phyloP scores from a whole-genome alignment of 2,113 vertebrate species.

The Phrynocephalus versicolor region DNA sequence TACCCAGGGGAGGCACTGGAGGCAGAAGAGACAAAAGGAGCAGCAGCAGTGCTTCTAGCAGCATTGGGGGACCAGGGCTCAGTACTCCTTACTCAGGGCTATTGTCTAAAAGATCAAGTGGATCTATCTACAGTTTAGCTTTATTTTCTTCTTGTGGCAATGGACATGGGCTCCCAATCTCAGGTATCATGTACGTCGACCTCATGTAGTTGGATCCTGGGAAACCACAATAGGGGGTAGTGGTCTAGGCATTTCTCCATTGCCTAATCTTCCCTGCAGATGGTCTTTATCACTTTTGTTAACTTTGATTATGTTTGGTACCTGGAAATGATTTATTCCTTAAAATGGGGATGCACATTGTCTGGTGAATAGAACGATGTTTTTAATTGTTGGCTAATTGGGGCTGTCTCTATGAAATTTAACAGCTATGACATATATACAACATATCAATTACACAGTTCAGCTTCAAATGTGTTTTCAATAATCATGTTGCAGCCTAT shows the following conservation, averaged over 20 bases:
- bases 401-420: constrained; percentile 54
- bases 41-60: no score
- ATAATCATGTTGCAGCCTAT: constrained; percentile 64
- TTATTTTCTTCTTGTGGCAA: background rate
- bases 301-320: constrained; percentile 7
- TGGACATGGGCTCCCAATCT: background rate
- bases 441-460: constrained; percentile 56
- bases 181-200: background rate
- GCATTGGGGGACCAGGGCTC: no score
- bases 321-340: constrained; percentile 21
- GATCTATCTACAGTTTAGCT: background rate
- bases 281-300: background rate
- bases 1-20: no score
- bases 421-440: constrained; percentile 46
- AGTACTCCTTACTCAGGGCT: no score
- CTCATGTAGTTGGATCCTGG: background rate
- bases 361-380: constrained; percentile 48
- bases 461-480: constrained; percentile 54
- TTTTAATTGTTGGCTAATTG: constrained; percentile 41
- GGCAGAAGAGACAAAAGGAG: no score
- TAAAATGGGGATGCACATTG: constrained; percentile 10
- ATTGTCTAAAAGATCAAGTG: no score
- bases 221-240: background rate
- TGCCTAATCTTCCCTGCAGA: constrained; percentile 16
- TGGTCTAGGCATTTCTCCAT: constrained; percentile 1